Evolutionary conservation across 2,113 vertebrate genomes (phyloP), one percentile per base, ranked within the genome.

Genomic region (Halichoeres trimaculatus): DNA sequence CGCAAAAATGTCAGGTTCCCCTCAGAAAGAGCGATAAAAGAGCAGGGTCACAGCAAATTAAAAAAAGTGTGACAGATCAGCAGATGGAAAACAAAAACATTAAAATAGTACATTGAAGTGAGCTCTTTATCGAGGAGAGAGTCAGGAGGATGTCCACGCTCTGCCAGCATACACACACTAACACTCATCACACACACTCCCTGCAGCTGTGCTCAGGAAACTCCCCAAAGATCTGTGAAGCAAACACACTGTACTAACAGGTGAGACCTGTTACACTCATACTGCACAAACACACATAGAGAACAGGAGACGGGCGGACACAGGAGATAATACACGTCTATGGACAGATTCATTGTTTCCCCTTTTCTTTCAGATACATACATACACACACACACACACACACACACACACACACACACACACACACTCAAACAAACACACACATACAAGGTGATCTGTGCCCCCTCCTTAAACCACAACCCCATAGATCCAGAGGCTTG

Each of bases 31-130:
- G 67, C 36, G 59, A 81, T 82, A 76, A 84, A 83, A 90, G 75
- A 86, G 83, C 80, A 77, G 62, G 80, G 87, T 84, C 68, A 81
- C 83, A 82, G 83, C 84, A 83, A 85, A 89, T 74, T 83, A 84
- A 88, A 90, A 90, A 61, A 80, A 74, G 43, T 22, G 56, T 83
- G 78, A 74, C 84, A 77, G 63, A 81, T 68, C 62, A 57, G 35
- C 74, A 68, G 56, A 71, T 58, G 54, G 19, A 16, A 63, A 73
- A 78, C 26, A 23, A 69, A 65, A 67, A 69, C 68, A 78, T 62
- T 78, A 81, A 93, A 90, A 81, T 43, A 88, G 80, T 66, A 84
- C 76, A 76, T 86, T 72, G 59, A 30, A 76, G 54, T 84, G 74
- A 89, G 81, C 70, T 81, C 76, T 86, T 86, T 76, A 64, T 68